phyloP scores from a whole-genome alignment of 2,797 vertebrate species.

The Acomys russatus region DNA sequence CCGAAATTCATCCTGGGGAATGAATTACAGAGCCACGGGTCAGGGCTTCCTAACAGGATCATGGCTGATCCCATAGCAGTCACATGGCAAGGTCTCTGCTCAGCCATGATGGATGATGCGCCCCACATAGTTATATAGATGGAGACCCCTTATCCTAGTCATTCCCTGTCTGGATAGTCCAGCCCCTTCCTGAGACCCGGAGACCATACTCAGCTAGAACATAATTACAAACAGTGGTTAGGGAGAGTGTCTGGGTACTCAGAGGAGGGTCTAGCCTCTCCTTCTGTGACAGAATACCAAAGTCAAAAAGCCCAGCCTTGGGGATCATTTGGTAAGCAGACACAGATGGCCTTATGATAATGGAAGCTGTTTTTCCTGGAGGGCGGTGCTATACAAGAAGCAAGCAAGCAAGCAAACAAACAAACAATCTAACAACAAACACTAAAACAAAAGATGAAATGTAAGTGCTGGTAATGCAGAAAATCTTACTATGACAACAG shows the following conservation, averaged over 20 bases:
- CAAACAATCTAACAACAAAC: neutral
- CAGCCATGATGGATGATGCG: neutral
- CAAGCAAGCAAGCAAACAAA: neutral
- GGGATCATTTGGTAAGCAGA: neutral
- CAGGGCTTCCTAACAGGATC: no score
- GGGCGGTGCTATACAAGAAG: neutral
- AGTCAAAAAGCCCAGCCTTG: no score
- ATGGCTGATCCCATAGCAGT: neutral
- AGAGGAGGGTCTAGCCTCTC: neutral
- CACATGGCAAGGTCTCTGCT: neutral
- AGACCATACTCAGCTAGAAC: neutral
- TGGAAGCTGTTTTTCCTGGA: neutral
- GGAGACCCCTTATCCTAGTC: neutral
- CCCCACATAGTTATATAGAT: neutral
- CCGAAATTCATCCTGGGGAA: neutral
- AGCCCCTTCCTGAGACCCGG: neutral
- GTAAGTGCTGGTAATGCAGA: neutral
- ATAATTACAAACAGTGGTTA: neutral
- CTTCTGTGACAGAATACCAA: neutral
- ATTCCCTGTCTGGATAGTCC: neutral
- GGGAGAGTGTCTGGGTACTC: no score
- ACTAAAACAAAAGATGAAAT: neutral
- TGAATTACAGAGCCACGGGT: no score
- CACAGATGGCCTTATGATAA: neutral
- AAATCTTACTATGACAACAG: neutral